Evolutionary conservation across 2,888 invertebrate genomes (phyloP), one percentile per base, ranked within the genome.

Genomic region (Athalia rosae): DNA sequence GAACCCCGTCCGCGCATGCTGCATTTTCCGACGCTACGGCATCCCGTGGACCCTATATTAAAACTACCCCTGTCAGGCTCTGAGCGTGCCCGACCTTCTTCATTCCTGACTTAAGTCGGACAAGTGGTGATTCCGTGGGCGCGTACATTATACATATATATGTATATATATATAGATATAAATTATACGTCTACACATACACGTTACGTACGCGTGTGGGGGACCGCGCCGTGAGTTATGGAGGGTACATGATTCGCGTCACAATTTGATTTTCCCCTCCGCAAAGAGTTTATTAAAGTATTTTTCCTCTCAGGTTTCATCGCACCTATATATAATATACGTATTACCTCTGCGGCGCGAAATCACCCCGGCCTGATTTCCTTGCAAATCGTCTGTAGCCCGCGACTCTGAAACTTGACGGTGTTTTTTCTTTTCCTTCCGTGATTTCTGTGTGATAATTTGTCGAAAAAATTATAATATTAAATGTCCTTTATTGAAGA

Each of bases 21-120:
- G 61, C 15, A 61, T 74, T 74, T 74, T 48, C 48, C 61, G 74
- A 74, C 74, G 74, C 62, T 1, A 59, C 41, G 74, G 62, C 59
- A 74, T 74, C 74, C 74, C 47, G 50, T 48, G 28, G 48, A 59
- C 61, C 71, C 74, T 59, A 74, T 74, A 74, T 74, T 74, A 74
- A 74, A 74, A 74, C 74, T 62, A 61, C 48, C 74, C 74, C 61
- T 74, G 61, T 74, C 61, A 74, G 13, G 48, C 48, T 6, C n/a
- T 15, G 11, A 28, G 48, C 48, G 28, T 56, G 41, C 56, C 45
- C 74, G 74, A 62, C 74, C 74, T 74, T 74, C 47, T 61, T 74
- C 59, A 48, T 61, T 62, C 74, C 74, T 74, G 62, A 74, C 74
- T 74, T 41, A 48, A 74, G 61, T 74, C 61, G 41, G 48, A 74